phyloP scores from a whole-genome alignment of 2,797 vertebrate species.

The Neosilurus mollespiculum region DNA sequence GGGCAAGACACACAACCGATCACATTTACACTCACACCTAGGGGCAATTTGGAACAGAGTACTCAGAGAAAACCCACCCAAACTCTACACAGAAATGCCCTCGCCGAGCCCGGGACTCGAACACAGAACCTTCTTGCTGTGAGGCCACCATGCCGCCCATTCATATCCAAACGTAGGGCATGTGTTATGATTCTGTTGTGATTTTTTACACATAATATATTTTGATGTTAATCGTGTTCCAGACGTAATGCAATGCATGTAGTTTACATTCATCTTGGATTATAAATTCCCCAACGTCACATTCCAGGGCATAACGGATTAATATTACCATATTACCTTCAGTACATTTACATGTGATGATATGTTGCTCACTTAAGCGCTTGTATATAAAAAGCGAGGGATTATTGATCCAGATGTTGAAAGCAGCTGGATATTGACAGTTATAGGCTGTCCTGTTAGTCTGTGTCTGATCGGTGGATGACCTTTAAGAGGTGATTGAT shows the following conservation, averaged over 20 bases:
- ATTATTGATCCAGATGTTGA: conserved; percentile 7
- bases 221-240: not conserved
- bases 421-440: not conserved
- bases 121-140: too few relatives aligned
- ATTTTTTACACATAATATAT: not conserved
- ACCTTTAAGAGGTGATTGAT: conserved; percentile 60
- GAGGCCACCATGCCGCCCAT: too few relatives aligned
- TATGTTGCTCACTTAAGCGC: not conserved
- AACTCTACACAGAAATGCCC: too few relatives aligned
- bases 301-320: not conserved
- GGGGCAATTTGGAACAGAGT: too few relatives aligned
- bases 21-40: too few relatives aligned
- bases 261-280: not conserved
- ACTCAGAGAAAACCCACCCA: too few relatives aligned
- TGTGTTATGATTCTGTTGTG: not conserved
- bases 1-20: too few relatives aligned
- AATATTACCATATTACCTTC: too few relatives aligned
- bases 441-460: not conserved
- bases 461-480: conserved; percentile 58
- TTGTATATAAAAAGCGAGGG: not conserved
- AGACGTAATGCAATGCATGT: not conserved
- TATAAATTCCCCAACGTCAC: too few relatives aligned
- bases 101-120: too few relatives aligned
- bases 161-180: not conserved
- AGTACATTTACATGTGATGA: not conserved